phyloP scores from a whole-genome alignment of 2,888 invertebrate genomes.

The Drosophila tripunctata region DNA sequence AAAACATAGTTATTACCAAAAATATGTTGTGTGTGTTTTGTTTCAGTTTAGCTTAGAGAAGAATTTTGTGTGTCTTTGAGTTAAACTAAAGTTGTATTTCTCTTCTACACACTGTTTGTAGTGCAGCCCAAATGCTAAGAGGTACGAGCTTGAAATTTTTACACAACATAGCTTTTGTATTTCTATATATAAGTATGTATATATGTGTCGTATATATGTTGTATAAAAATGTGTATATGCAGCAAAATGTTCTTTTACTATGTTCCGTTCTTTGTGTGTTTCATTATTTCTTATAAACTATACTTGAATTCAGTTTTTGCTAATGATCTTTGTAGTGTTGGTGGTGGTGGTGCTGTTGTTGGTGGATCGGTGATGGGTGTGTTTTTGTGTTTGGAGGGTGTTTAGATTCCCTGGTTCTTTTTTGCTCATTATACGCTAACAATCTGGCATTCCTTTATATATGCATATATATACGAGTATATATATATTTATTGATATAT shows the following conservation, averaged over 20 bases:
- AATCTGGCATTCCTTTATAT: constrained; percentile 40
- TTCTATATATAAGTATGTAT: not conserved
- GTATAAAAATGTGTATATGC: constrained; percentile 15
- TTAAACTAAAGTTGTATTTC: not conserved
- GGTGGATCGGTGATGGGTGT: not conserved
- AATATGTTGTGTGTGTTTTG: constrained; percentile 43
- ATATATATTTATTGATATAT: not conserved
- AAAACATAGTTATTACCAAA: constrained; percentile 50
- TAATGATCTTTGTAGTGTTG: constrained; percentile 27
- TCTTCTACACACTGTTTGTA: not conserved
- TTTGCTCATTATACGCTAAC: constrained; percentile 27
- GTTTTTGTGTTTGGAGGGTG: constrained; percentile 38
- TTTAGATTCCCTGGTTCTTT: constrained; percentile 42
- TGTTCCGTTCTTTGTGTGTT: constrained; percentile 2
- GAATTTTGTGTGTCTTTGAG: not conserved
- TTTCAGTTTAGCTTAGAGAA: too few relatives aligned
- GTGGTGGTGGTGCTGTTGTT: constrained; percentile 10
- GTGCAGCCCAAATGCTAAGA: not conserved
- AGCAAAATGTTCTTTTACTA: not conserved
- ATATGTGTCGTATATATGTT: constrained; percentile 11
- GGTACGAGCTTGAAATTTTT: not conserved
- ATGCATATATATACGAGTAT: constrained; percentile 8
- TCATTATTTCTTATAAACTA: constrained; percentile 20
- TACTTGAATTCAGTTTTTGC: constrained; percentile 40
- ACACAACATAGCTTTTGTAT: not conserved